Evolutionary conservation across 2,113 vertebrate genomes (phyloP).

Genomic region (Albula glossodonta): DNA sequence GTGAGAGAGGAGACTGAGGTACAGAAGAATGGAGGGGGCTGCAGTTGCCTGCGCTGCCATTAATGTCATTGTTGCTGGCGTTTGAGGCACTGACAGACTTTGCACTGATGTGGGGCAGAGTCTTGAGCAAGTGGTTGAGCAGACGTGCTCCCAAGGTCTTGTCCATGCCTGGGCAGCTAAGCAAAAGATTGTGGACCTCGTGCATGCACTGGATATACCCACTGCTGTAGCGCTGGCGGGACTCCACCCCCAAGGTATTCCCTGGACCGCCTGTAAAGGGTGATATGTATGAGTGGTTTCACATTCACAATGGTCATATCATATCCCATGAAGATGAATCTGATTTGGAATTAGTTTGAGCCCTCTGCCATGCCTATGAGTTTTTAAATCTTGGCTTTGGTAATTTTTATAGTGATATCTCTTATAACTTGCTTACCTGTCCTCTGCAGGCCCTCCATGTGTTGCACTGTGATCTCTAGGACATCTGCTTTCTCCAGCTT

Average conservation of each 20-base stretch:
- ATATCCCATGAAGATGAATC: neutral
- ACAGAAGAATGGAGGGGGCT: conserved; percentile 35
- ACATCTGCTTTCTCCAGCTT: conserved; percentile 62
- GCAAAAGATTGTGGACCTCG: conserved; percentile 60
- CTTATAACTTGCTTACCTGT: conserved; percentile 21
- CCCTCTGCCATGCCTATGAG: neutral
- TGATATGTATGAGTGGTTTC: neutral
- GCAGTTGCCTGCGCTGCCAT: neutral
- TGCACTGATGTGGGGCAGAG: conserved; percentile 47
- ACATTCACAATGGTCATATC: neutral
- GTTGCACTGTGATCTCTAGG: conserved; percentile 59
- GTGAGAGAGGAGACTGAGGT: conserved; percentile 28
- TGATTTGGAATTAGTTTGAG: neutral
- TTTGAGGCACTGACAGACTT: conserved; percentile 8
- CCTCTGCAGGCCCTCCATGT: conserved; percentile 56
- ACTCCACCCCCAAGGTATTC: conserved; percentile 43
- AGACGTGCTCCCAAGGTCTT: conserved; percentile 54
- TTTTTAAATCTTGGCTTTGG: neutral
- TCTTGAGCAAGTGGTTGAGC: conserved; percentile 56
- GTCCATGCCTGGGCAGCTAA: conserved; percentile 59
- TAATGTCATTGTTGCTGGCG: neutral
- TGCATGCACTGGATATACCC: conserved; percentile 63
- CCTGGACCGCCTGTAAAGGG: conserved; percentile 17
- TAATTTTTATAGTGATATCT: neutral
- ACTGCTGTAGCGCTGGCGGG: conserved; percentile 56